Evolutionary conservation across 2,113 vertebrate species (phyloP), one percentile per base, ranked within the genome.

Genomic region (Xyliphius kryptos): DNA sequence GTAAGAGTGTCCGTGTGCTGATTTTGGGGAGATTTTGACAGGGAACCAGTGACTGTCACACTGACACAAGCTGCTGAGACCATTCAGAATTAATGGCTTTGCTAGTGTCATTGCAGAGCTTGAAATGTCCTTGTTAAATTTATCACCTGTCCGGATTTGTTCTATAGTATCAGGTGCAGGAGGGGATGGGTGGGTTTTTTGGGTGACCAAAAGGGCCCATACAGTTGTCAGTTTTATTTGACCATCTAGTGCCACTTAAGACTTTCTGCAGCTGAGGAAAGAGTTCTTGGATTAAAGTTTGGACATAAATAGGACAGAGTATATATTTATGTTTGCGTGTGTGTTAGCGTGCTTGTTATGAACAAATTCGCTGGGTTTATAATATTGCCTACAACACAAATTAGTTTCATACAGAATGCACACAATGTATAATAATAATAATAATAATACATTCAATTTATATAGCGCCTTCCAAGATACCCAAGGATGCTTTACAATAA

Each of bases 71-170:
- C 21, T 58, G 56, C 56, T 58, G 44, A 58, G 40, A 58, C 56
- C 56, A 44, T 22, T 58, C 56, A 44, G 20, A 58, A 44, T 58
- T 58, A 58, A 58, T 58, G 56, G 56, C 40, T 58, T 43, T 44
- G 19, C 56, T 58, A 58, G 56, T 58, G 56, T 58, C 56, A 58
- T 26, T 58, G 56, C 56, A 44, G 56, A 58, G 20, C 40, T 41
- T 58, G 56, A 26, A 58, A 58, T 58, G 56, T 58, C 56, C 56
- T 58, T 58, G 56, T 58, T 58, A 58, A 58, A 58, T 58, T 38
- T 58, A 58, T 58, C 56, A 58, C 40, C 56, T 58, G 56, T 58
- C 56, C 44, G 56, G 43, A 58, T 44, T 9, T 44, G 56, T 26
- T 56, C 55, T 56, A 15, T 38, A 10, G 37, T 22, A 17, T 22